Evolutionary conservation across 1,140 invertebrate species (phyloP).

Genomic region (Hormaphis cornu): DNA sequence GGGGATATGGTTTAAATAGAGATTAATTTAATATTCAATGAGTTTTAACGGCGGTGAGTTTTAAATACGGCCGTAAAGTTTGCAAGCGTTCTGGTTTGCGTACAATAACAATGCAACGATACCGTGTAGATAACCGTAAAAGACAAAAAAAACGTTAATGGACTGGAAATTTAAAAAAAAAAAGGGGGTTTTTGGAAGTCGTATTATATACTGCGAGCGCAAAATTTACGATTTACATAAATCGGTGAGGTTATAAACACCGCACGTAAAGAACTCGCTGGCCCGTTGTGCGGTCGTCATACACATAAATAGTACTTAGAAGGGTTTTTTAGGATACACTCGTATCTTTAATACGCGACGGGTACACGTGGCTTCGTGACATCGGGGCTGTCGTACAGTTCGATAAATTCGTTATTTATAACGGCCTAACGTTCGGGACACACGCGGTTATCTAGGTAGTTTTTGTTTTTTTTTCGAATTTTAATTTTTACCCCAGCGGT

Average conservation of each 20-base stretch:
- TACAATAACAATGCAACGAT: too few relatives aligned
- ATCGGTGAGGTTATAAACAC: slow-evolving; percentile 10
- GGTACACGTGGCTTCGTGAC: not conserved
- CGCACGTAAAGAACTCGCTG: slow-evolving; percentile 2
- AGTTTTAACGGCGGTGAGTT: slow-evolving; percentile 24
- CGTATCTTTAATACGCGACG: not conserved
- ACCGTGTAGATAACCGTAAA: not conserved
- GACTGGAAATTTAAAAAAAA: slow-evolving; percentile 26
- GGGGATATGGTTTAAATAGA: slow-evolving; percentile 26
- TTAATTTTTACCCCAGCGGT: slow-evolving; percentile 29
- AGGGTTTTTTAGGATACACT: slow-evolving; percentile 22
- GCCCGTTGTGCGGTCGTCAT: too few relatives aligned
- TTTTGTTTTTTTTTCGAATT: slow-evolving; percentile 4
- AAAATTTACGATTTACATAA: slow-evolving; percentile 21
- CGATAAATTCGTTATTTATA: slow-evolving; percentile 29
- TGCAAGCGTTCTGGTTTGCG: not conserved
- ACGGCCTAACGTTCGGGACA: not conserved
- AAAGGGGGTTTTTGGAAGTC: slow-evolving; percentile 25
- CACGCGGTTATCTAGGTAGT: not conserved
- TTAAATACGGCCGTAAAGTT: slow-evolving; percentile 12
- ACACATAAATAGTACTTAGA: too few relatives aligned
- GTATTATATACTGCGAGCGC: not conserved
- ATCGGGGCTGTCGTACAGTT: slow-evolving; percentile 18
- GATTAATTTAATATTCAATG: slow-evolving; percentile 31
- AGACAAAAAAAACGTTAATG: slow-evolving; percentile 26